Evolutionary conservation across 92 coral and sea anemone genomes (phyloP), one percentile per base, ranked within the genome.

Genomic region (Epizoanthus scotinus): DNA sequence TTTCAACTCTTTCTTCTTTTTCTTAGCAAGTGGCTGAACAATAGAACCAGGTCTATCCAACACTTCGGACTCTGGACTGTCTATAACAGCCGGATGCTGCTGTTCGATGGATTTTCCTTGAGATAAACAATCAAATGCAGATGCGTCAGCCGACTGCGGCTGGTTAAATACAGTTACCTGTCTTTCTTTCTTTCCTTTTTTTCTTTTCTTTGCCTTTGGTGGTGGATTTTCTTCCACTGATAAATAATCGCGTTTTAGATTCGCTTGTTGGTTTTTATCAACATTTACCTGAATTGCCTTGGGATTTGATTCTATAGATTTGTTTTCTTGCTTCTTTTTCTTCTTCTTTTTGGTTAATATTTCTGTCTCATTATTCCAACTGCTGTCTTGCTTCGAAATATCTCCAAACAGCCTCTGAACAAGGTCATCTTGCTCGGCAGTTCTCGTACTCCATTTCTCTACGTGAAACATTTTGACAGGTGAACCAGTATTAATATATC

Each of bases 391-490:
- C 8, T n/a, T 24, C 14, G 86, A 18, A 70, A 70, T 55, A 27
- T 83, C 80, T 21, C 94, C 94, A 86, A 92, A 92, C 36, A 92
- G 78, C 69, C 84, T 86, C 57, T 70, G 54, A 13, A 90, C 71
- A 27, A 93, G 91, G 20, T 67, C 64, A 68, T 87, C 72, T 62
- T 85, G 87, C 26, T 81, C 83, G 59, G 87, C 61, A 6, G 87
- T 60, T 24, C 62, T 60, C 61, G 55, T 63, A 21, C 80, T 87
- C 97, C 97, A 92, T 24, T 88, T 84, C 38, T 70, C 84, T 20
- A 85, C 84, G 36, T 90, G 86, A 75, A 92, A 92, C 77, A 85
- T 42, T 58, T 42, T 60, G 24, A 38, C 52, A 15, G 55, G 17
- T 71, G 52, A 47, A 47, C 9, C 52, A 47, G 14, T 47, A 47